These are phyloP conservation scores for Rhyacophila brunnea DNA, from an alignment of 1,140 invertebrate genomes.

Conservation along the genomic window DNA sequence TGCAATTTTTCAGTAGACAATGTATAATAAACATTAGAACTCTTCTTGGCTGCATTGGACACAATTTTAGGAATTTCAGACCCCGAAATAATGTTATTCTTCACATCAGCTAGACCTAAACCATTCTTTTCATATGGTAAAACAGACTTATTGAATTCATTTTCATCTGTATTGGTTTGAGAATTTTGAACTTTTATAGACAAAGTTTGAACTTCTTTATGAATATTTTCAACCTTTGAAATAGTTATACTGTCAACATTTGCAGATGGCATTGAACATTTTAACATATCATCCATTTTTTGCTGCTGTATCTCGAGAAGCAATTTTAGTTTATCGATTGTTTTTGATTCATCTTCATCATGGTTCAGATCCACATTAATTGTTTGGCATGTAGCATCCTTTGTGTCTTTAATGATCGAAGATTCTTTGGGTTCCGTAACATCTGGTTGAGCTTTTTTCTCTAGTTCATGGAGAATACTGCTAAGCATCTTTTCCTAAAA, in stretches of 20 bases:
- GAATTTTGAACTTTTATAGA: background rate
- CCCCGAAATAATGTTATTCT: no score
- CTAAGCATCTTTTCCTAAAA: background rate
- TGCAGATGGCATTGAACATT: no score
- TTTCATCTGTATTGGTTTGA: conserved; percentile 12
- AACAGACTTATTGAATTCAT: background rate
- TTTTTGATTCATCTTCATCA: conserved; percentile 4
- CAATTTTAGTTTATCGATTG: conserved; percentile 9
- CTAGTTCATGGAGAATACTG: conserved; percentile 2
- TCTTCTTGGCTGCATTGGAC: no score
- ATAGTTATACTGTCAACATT: no score
- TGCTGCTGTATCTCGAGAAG: conserved; percentile 6
- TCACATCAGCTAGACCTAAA: no score
- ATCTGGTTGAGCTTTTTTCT: conserved; percentile 3
- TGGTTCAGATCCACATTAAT: background rate
- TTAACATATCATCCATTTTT: background rate
- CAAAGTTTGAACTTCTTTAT: conserved; percentile 14
- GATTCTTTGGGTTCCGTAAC: background rate
- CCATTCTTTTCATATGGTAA: no score
- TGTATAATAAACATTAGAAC: no score
- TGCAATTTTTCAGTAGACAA: no score
- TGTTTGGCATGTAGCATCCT: conserved; percentile 8
- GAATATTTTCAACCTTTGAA: background rate
- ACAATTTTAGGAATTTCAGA: no score
- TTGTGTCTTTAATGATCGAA: background rate